These are phyloP conservation scores for Motacilla alba DNA, from an alignment of 2,113 vertebrate species.

Conservation along the genomic window DNA sequence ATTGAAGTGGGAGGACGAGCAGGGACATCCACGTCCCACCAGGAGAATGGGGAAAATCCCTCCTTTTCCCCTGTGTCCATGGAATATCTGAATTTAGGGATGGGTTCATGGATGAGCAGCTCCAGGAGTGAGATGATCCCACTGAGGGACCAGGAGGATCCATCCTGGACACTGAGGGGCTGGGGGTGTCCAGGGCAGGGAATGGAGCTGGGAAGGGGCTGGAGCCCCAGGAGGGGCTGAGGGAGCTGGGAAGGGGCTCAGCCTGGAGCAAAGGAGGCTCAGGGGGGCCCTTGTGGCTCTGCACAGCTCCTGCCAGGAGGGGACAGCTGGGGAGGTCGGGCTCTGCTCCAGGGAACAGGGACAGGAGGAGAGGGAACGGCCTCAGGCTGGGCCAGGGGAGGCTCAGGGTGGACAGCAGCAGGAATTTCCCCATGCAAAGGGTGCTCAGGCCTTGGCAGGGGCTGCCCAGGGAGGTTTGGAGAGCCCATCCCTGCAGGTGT, in stretches of 20 bases:
- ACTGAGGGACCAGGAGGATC: not conserved
- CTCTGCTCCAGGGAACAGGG: not conserved
- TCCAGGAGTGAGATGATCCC: not conserved
- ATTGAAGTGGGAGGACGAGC: not conserved
- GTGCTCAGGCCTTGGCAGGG: too few species aligned
- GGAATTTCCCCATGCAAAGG: not conserved
- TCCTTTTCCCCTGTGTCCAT: not conserved
- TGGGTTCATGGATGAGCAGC: not conserved
- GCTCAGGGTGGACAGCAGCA: not conserved
- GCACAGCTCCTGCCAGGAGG: not conserved
- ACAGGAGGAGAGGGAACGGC: not conserved
- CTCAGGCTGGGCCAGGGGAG: not conserved
- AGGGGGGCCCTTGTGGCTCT: not conserved
- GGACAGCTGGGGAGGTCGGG: not conserved
- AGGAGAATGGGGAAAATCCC: not conserved
- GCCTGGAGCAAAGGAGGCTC: not conserved
- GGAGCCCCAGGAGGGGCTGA: not conserved
- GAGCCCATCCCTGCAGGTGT: too few species aligned
- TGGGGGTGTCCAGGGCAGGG: accelerated
- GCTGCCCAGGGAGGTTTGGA: too few species aligned
- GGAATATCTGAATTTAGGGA: not conserved
- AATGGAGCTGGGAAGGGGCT: not conserved
- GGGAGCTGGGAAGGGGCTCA: not conserved
- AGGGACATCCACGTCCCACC: not conserved
- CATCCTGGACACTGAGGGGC: not conserved